phyloP scores from a whole-genome alignment of 2,113 vertebrate species.

The Apeltes quadracus region DNA sequence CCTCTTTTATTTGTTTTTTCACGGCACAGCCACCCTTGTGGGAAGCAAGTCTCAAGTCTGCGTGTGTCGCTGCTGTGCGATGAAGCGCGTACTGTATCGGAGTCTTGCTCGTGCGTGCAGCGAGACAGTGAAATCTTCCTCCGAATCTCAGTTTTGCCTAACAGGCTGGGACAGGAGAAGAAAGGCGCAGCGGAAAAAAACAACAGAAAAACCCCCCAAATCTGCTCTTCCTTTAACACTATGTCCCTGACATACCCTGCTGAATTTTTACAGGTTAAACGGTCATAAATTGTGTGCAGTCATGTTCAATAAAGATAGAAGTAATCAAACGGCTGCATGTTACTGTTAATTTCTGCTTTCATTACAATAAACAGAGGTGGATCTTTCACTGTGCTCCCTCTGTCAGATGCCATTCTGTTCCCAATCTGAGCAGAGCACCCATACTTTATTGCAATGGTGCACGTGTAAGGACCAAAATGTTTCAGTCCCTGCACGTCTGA shows the following conservation, averaged over 20 bases:
- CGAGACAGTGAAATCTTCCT: conserved; percentile 41
- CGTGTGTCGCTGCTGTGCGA: conserved; percentile 21
- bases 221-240: background rate
- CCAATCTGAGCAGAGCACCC: background rate
- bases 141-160: conserved; percentile 36
- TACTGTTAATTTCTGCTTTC: conserved; percentile 11
- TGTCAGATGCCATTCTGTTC: conserved; percentile 4
- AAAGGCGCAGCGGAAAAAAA: conserved; percentile 14
- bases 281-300: conserved; percentile 1
- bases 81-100: conserved; percentile 29
- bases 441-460: conserved; percentile 14
- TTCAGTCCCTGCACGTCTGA: conserved; percentile 16
- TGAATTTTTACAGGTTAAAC: conserved; percentile 28
- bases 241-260: background rate
- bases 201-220: too few species aligned
- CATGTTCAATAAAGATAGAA: conserved; percentile 22
- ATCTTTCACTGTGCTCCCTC: conserved; percentile 4
- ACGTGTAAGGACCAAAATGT: conserved; percentile 11
- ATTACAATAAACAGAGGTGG: conserved; percentile 1
- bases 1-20: conserved; percentile 46
- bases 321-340: conserved; percentile 17
- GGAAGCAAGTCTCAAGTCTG: conserved; percentile 32
- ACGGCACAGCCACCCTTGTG: conserved; percentile 41
- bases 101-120: conserved; percentile 29
- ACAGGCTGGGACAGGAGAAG: conserved; percentile 44